Conservation (phyloP, 2,113 vertebrate genomes). For the Periophthalmus modestus region DNA sequence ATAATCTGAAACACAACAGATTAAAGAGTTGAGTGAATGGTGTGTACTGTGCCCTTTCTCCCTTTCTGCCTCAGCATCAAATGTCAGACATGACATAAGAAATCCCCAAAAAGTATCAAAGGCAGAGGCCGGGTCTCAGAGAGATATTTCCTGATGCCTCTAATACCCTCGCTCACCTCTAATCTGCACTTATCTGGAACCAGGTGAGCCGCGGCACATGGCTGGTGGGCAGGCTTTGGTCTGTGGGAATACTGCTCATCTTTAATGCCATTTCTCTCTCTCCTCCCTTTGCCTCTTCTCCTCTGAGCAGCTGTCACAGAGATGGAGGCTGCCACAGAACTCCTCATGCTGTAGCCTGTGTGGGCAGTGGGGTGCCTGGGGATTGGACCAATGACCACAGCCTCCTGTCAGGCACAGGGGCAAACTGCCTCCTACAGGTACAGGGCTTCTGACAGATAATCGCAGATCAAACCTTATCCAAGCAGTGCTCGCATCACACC, state of each 20-base stretch:
- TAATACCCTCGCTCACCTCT: conserved; percentile 64
- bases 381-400: conserved; percentile 52
- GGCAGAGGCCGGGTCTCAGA: conserved; percentile 56
- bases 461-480: conserved; percentile 59
- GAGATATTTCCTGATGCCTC: conserved; percentile 49
- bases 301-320: conserved; percentile 66
- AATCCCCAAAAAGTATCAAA: conserved; percentile 64
- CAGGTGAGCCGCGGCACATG: conserved; percentile 69
- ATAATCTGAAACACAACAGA: not conserved
- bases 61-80: conserved; percentile 54
- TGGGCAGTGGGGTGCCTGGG: conserved; percentile 64
- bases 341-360: conserved; percentile 40
- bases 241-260: conserved; percentile 66
- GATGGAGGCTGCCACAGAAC: conserved; percentile 50
- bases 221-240: conserved; percentile 71
- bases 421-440: conserved; percentile 57
- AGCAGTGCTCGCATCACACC: conserved; percentile 28
- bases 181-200: conserved; percentile 74
- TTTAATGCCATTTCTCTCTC: conserved; percentile 56
- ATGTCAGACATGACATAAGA: conserved; percentile 64
- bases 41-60: conserved; percentile 37
- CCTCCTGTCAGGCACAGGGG: conserved; percentile 45
- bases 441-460: conserved; percentile 70
- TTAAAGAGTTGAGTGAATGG: not conserved
- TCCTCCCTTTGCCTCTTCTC: conserved; percentile 49